Conservation (phyloP, 2,113 vertebrate genomes). For the Rhabdornis inornatus region DNA sequence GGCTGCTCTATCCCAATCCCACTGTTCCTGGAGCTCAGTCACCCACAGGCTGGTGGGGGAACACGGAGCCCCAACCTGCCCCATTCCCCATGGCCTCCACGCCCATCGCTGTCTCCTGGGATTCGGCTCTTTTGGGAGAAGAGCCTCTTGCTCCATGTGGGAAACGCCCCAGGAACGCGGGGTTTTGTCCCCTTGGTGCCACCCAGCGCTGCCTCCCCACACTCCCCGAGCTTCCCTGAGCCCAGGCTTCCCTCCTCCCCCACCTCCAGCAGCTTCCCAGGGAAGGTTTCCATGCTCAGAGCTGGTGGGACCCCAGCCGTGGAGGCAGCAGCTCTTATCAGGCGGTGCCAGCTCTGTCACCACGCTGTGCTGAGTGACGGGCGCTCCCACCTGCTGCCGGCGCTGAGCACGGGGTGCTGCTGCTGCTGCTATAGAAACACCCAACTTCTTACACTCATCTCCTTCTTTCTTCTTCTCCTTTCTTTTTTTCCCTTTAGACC, state of each 20-base stretch:
- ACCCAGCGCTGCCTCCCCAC: neutral
- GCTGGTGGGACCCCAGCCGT: neutral
- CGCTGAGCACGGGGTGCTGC: neutral
- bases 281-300: neutral
- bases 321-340: conserved; percentile 8
- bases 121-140: neutral
- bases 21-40: neutral
- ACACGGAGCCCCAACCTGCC: too few species aligned
- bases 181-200: neutral
- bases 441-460: conserved; percentile 9
- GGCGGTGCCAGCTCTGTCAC: conserved; percentile 25
- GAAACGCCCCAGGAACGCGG: accelerated
- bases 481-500: neutral
- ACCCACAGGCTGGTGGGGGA: neutral
- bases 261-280: neutral
- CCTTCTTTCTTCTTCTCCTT: neutral
- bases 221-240: neutral
- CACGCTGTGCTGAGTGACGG: conserved; percentile 33
- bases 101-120: neutral
- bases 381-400: conserved; percentile 14
- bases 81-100: neutral
- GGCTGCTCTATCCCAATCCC: neutral
- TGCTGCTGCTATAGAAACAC: conserved; percentile 62
- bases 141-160: neutral
- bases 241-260: neutral